These are phyloP conservation scores for Eurytoma adleriae DNA, from an alignment of 2,888 invertebrate species.

Conservation along the genomic window DNA sequence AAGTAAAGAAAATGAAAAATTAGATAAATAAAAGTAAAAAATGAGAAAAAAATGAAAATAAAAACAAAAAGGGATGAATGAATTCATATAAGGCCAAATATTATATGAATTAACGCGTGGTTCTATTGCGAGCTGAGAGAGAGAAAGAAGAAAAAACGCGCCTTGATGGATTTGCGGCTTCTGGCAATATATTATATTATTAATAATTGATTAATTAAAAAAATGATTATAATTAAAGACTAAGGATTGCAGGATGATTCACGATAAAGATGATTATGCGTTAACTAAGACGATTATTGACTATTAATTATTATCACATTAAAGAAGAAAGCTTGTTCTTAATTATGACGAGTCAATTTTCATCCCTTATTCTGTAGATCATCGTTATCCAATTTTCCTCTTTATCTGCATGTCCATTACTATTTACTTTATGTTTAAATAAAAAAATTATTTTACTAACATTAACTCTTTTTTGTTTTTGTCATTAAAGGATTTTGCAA, in stretches of 20 bases:
- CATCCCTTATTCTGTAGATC: not conserved
- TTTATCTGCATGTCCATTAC: not conserved
- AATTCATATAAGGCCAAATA: conserved; percentile 52
- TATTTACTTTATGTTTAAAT: too few species aligned
- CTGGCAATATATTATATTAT: conserved; percentile 59
- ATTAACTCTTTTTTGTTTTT: too few species aligned
- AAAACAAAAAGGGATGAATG: conserved; percentile 49
- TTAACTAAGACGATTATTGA: conserved; percentile 57
- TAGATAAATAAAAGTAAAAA: conserved; percentile 30
- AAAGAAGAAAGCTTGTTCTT: conserved; percentile 59
- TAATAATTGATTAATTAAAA: conserved; percentile 57
- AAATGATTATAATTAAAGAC: conserved; percentile 58
- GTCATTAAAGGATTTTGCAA: too few species aligned
- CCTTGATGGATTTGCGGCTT: conserved; percentile 59
- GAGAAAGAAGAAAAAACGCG: conserved; percentile 50
- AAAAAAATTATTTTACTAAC: too few species aligned
- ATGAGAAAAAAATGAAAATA: conserved; percentile 17
- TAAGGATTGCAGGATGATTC: conserved; percentile 59
- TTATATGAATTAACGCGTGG: conserved; percentile 53
- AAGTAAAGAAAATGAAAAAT: conserved; percentile 35
- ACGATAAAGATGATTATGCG: conserved; percentile 57
- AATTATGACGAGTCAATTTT: conserved; percentile 48
- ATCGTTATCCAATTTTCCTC: not conserved
- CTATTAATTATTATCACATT: conserved; percentile 59
- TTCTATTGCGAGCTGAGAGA: conserved; percentile 26